phyloP scores from a whole-genome alignment of 2,113 vertebrate genomes.

The Electrona antarctica region DNA sequence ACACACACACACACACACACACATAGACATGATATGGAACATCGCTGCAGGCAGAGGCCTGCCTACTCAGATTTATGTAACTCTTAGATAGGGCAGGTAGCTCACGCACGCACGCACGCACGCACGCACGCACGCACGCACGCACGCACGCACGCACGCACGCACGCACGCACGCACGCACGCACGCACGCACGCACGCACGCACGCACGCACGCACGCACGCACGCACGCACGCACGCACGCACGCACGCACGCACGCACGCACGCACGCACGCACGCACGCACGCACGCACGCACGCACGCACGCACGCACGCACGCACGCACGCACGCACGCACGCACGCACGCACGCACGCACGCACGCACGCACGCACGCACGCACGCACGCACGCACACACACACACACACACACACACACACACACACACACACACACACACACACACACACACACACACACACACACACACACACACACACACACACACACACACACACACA shows the following conservation, averaged over 20 bases:
- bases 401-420: too few relatives aligned
- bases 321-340: too few relatives aligned
- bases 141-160: not conserved
- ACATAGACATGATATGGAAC: constrained; percentile 54
- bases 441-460: constrained; percentile 27
- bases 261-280: not conserved
- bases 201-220: not conserved
- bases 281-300: not conserved
- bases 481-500: constrained; percentile 3
- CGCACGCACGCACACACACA: too few relatives aligned
- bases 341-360: too few relatives aligned
- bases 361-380: too few relatives aligned
- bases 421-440: too few relatives aligned
- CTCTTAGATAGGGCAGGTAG: constrained; percentile 60
- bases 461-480: constrained; percentile 23
- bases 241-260: not conserved
- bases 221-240: constrained; percentile 2
- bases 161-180: not conserved
- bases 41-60: constrained; percentile 57
- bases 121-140: constrained; percentile 18
- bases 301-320: too few relatives aligned
- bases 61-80: constrained; percentile 75
- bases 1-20: constrained; percentile 12
- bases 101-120: constrained; percentile 31
- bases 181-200: not conserved